Evolutionary conservation across 1,140 invertebrate species (phyloP), one percentile per base, ranked within the genome.

Genomic region (Steinernema khuongi): DNA sequence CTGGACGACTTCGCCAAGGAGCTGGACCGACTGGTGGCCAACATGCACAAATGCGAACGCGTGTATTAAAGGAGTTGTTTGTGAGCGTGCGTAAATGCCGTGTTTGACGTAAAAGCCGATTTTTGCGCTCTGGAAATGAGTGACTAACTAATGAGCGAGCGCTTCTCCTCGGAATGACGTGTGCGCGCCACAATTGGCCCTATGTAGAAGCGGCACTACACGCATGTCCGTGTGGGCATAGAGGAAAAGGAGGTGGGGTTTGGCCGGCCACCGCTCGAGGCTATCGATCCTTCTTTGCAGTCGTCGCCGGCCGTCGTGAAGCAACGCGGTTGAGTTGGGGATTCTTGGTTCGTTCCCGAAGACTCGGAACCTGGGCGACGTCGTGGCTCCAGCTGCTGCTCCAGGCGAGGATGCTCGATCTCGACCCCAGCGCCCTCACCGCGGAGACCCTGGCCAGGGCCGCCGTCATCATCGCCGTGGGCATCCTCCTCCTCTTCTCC

Each of bases 291-390:
- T 41, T 41, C 36, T 41, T 41, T 60, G 50, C 50, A 60, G 50
- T 60, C 50, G 50, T 60, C 50, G 50, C 50, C 50, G 7, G 22
- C 14, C 50, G 50, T 14, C 22, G 50, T 11, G 50, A 60, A 60
- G 50, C 50, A 60, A 60, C 50, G 50, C 50, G 50, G 14, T 60
- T 60, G 50, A 60, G 50, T 60, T 60, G 50, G 50, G 50, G 50
- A 60, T 60, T 60, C 50, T 60, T 22, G 50, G 19, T 22, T 60
- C 50, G 50, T 26, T 14, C 50, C 50, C 19, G 7, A 11, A 4
- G 50, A 7, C 50, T 14, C 50, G 4, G 50, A 60, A 60, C 4
- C 50, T 4, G 7, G 14, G 7, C 11, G 50, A 4, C 50, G 26
- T 17, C 50, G 14, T 60, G 50, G 50, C 50, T 7, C 14, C 50